Percentiles rank a stretch among this genome's conserved stretches.
Conservation (phyloP, 2,113 vertebrate species). For the Scartelaos histophorus region DNA sequence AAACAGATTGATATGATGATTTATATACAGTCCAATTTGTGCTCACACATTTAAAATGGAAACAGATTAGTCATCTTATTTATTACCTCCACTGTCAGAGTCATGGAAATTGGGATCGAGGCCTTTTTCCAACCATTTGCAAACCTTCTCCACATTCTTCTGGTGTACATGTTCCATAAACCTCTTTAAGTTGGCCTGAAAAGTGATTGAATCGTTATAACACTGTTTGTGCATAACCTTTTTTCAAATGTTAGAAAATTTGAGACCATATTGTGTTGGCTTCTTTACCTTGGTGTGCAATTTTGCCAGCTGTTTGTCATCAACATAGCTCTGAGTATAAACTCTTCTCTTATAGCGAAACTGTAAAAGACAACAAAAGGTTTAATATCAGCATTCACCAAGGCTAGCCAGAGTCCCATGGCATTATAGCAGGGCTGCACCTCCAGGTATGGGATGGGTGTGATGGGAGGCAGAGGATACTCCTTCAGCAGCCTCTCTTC, state of each 20-base stretch:
- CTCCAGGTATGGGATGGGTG: constrained; percentile 85
- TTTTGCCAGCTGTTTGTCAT: constrained; percentile 96
- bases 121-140: constrained; percentile 79
- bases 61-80: not conserved
- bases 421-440: constrained; percentile 8
- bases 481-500: constrained; percentile 93
- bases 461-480: constrained; percentile 89
- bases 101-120: constrained; percentile 82
- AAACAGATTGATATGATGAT: not conserved
- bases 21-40: not conserved
- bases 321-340: constrained; percentile 91
- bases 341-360: constrained; percentile 96
- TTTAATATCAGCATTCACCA: not conserved
- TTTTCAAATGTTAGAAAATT: no score
- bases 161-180: constrained; percentile 80
- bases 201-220: not conserved
- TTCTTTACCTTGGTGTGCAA: constrained; percentile 90
- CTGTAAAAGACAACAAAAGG: constrained; percentile 62
- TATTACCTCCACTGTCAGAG: constrained; percentile 75
- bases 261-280: no score
- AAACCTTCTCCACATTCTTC: constrained; percentile 77
- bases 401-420: not conserved
- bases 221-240: not conserved
- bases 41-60: not conserved
- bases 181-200: constrained; percentile 80